A percentile compares a stretch with the other conserved stretches of the same genome.
These are phyloP conservation scores for Clunio marinus DNA, from an alignment of 2,888 invertebrate species.

Conservation along the genomic window DNA sequence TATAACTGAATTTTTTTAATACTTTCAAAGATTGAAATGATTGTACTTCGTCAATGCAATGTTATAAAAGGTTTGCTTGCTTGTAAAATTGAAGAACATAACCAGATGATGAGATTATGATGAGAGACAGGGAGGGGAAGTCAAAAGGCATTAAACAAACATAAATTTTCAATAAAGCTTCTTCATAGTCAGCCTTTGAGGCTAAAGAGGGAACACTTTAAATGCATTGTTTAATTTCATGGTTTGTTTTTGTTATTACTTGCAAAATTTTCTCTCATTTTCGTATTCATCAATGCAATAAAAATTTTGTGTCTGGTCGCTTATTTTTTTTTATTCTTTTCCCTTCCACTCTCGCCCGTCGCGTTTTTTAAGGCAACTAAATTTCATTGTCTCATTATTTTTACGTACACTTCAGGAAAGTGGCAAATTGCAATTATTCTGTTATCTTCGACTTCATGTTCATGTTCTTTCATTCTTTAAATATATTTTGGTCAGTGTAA, in stretches of 20 bases:
- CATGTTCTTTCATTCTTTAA: conserved; percentile 1
- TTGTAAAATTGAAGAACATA: too few relatives aligned
- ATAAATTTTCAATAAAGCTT: too few relatives aligned
- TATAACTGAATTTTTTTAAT: too few relatives aligned
- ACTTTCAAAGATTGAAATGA: too few relatives aligned
- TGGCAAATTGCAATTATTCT: conserved; percentile 36
- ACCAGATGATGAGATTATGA: too few relatives aligned
- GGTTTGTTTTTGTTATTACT: conserved; percentile 39
- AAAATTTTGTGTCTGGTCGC: conserved; percentile 10
- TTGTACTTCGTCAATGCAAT: too few relatives aligned
- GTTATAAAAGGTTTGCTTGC: too few relatives aligned
- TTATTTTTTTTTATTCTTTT: not conserved
- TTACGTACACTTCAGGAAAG: not conserved
- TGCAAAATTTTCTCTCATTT: conserved; percentile 19
- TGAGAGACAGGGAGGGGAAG: too few relatives aligned
- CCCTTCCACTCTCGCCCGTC: not conserved
- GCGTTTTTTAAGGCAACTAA: not conserved
- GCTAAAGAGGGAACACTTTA: conserved; percentile 32
- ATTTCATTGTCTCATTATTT: conserved; percentile 38
- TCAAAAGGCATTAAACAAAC: too few relatives aligned
- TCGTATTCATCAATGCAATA: not conserved
- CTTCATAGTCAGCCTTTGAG: too few relatives aligned
- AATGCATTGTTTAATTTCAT: conserved; percentile 31
- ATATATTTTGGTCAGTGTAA: too few relatives aligned
- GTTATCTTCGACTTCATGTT: conserved; percentile 12